Conservation (phyloP, 2,113 vertebrate species). For the Echinops telfairi region DNA sequence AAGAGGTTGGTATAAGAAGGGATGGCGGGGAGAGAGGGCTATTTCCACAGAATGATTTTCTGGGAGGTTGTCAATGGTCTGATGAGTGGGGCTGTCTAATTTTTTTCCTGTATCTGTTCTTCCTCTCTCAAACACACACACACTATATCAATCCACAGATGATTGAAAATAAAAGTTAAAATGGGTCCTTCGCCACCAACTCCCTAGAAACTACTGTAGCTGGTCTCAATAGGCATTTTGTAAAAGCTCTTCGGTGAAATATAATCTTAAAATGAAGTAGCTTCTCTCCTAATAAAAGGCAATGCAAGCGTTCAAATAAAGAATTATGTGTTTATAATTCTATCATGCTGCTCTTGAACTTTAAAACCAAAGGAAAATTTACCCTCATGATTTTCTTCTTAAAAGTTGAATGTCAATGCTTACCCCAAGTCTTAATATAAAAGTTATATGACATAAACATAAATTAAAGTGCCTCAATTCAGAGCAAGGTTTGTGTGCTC, state of each 20-base stretch:
- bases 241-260: constrained; percentile 32
- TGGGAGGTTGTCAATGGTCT: too few species aligned
- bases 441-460: neutral
- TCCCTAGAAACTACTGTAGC: neutral
- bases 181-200: neutral
- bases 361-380: constrained; percentile 4
- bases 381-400: constrained; percentile 29
- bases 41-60: too few species aligned
- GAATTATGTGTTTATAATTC: neutral
- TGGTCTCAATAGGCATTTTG: neutral
- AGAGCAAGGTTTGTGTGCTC: neutral
- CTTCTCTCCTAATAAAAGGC: neutral
- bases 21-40: too few species aligned
- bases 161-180: constrained; percentile 47
- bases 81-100: too few species aligned
- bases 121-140: too few species aligned
- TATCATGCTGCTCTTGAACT: constrained; percentile 5
- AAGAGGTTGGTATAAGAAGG: too few species aligned
- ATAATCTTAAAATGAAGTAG: neutral
- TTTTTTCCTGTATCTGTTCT: too few species aligned
- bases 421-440: neutral
- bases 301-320: neutral
- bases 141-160: neutral
- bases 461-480: neutral
- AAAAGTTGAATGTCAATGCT: constrained; percentile 31